Evolutionary conservation across 2,888 invertebrate species (phyloP).

Genomic region (Amblyjoppa fuscipennis): DNA sequence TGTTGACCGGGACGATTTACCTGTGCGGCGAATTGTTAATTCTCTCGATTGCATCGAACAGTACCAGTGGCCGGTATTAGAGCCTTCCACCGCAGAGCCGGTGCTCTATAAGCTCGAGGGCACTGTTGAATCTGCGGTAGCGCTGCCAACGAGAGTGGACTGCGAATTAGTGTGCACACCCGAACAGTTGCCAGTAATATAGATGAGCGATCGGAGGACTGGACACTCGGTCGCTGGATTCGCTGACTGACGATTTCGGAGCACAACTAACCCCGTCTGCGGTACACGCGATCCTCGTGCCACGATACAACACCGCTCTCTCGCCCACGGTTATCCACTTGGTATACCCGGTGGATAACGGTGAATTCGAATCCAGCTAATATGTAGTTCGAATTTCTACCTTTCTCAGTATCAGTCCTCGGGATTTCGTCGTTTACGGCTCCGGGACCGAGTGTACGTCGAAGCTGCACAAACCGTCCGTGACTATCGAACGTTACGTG

Average conservation of each 20-base stretch:
- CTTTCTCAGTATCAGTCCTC: neutral
- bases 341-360: neutral
- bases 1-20: constrained; percentile 43
- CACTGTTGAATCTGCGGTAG: constrained; percentile 46
- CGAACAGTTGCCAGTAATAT: constrained; percentile 43
- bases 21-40: constrained; percentile 33
- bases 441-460: neutral
- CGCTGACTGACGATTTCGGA: constrained; percentile 40
- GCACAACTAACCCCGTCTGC: constrained; percentile 35
- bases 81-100: neutral
- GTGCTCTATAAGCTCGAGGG: constrained; percentile 24
- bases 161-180: constrained; percentile 27
- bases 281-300: constrained; percentile 33
- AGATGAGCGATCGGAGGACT: constrained; percentile 15
- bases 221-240: constrained; percentile 32
- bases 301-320: neutral
- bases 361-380: neutral
- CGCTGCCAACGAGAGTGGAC: constrained; percentile 36
- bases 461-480: neutral
- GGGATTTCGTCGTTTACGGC: neutral
- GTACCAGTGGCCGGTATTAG: neutral
- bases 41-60: constrained; percentile 36
- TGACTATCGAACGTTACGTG: neutral
- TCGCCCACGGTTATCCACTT: constrained; percentile 3
- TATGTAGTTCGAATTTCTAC: constrained; percentile 11